Conservation (phyloP, 1,140 invertebrate genomes). For the Nasonia longicornis region DNA sequence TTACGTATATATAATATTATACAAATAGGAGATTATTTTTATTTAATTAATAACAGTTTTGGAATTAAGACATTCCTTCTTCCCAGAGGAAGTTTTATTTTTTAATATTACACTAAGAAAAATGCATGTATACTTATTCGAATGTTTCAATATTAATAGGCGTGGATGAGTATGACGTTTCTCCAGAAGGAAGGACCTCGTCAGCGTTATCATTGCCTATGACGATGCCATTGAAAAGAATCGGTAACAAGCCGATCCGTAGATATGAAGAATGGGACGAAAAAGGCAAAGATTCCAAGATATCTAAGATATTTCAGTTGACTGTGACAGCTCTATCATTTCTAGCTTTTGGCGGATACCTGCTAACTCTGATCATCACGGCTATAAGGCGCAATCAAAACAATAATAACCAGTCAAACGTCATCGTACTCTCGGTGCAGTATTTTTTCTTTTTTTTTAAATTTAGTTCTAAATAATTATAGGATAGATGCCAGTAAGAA, state of each 20-base stretch:
- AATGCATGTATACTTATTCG: too few species aligned
- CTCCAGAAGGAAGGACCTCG: conserved; percentile 40
- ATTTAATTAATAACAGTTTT: too few species aligned
- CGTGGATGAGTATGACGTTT: neutral
- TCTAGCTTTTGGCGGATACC: conserved; percentile 82
- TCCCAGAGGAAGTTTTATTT: too few species aligned
- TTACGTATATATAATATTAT: neutral
- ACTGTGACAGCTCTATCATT: conserved; percentile 81
- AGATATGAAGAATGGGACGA: conserved; percentile 68
- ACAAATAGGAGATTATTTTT: neutral
- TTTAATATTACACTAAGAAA: too few species aligned
- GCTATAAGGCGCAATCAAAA: conserved; percentile 72
- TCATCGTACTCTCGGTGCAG: conserved; percentile 65
- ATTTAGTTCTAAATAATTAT: neutral
- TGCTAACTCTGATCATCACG: conserved; percentile 79
- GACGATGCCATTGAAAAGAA: conserved; percentile 50
- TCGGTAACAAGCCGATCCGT: conserved; percentile 53
- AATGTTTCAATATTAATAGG: neutral
- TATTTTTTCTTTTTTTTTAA: neutral
- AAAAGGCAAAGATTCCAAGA: conserved; percentile 66
- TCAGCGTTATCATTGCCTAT: conserved; percentile 48
- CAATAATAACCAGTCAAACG: conserved; percentile 47
- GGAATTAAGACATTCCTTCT: too few species aligned
- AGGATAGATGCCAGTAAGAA: too few species aligned
- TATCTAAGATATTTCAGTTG: conserved; percentile 79